phyloP scores from a whole-genome alignment of 2,888 invertebrate genomes.

The Spisula subtruncata region DNA sequence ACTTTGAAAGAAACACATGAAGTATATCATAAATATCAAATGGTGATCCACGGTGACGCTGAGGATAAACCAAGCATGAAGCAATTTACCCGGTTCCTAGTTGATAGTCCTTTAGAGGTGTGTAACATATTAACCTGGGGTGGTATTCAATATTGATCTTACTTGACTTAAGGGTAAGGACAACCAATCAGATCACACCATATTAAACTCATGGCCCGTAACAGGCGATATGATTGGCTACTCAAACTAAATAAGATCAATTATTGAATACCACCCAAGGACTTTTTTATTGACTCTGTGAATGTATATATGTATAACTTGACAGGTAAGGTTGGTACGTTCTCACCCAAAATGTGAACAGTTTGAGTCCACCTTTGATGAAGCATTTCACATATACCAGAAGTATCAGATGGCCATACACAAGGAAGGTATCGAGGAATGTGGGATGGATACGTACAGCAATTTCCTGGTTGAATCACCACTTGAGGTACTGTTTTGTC shows the following conservation, averaged over 20 bases:
- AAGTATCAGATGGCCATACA: conserved; percentile 96
- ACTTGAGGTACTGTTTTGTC: conserved; percentile 90
- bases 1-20: conserved; percentile 88
- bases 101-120: conserved; percentile 91
- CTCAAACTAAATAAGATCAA: too few relatives aligned
- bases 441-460: conserved; percentile 91
- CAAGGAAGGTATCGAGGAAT: conserved; percentile 92
- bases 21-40: conserved; percentile 96
- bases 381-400: conserved; percentile 90
- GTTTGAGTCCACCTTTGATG: conserved; percentile 88
- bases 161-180: too few relatives aligned
- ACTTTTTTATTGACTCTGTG: conserved; percentile 14
- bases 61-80: conserved; percentile 92
- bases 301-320: conserved; percentile 69
- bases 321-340: conserved; percentile 88
- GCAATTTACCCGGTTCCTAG: conserved; percentile 94
- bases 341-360: conserved; percentile 85
- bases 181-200: too few relatives aligned
- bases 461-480: conserved; percentile 96
- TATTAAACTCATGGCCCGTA: too few relatives aligned
- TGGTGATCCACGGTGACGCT: conserved; percentile 94
- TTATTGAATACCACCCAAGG: too few relatives aligned
- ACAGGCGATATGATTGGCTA: too few relatives aligned
- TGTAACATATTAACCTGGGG: conserved; percentile 42
- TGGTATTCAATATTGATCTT: too few relatives aligned